Evolutionary conservation across 1,140 invertebrate species (phyloP), one percentile per base, ranked within the genome.

Genomic region (Achroia grisella): DNA sequence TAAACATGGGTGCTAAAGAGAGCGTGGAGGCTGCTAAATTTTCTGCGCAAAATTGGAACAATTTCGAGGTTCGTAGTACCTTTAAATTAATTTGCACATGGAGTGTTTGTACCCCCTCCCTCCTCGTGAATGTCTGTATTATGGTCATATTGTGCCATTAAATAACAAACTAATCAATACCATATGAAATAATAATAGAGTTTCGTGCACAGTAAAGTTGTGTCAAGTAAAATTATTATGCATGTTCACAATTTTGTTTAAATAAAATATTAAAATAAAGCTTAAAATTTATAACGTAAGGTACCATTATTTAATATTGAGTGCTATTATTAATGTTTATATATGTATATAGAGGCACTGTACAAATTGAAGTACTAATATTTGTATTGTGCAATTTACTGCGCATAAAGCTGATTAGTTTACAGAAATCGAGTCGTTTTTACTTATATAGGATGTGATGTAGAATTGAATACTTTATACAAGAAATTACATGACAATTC

Each of bases 1-100:
- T 81, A 76, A 78, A 69, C 77, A 90, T 91, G 90, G 90, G 90
- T 87, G 90, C 90, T 74, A 91, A 91, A 88, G 89, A 90, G 73
- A 91, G 90, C 87, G 90, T 91, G 71, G 90, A 91, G 82, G 89
- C 89, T 71, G 90, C 90, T 78, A 91, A 91, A 89, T 89, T 90
- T 87, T 91, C 90, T 86, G 87, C 90, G 81, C 89, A 91, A 88
- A 90, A 90, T 87, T 91, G 90, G 90, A 90, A 89, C 83, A 90
- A 90, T 87, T 84, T 91, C 68, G 90, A 91, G 90, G 90, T 91
- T 89, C 86, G 89, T 88, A 87, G 57, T 68, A 74, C 64, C 68
- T 74, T 84, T 69, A 63, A 69, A 72, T 70, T 82, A 70, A 80
- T 86, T 74, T 77, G 79, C 79, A 80, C 77, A 69, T 81, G 78